Percentiles rank a stretch among this genome's conserved stretches.
phyloP scores from a whole-genome alignment of 2,797 vertebrate species.

The Mionectes olivaceus region DNA sequence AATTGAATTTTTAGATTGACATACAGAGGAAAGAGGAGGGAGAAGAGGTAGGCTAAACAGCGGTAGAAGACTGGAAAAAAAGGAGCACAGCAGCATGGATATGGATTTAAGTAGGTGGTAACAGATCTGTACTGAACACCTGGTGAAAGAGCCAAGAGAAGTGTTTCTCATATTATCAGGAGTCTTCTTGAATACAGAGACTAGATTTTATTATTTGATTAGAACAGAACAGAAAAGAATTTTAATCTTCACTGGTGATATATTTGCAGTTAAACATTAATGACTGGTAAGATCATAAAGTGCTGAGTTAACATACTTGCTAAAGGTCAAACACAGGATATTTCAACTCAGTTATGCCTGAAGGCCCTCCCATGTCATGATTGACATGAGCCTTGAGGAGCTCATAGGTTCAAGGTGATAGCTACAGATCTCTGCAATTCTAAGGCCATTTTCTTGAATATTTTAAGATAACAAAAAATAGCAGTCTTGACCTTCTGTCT shows the following conservation, averaged over 20 bases:
- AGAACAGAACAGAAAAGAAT: not conserved
- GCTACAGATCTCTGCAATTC: not conserved
- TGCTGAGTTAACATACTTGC: not conserved
- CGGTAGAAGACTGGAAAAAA: not conserved
- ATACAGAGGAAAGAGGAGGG: not conserved
- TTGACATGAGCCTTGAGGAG: not conserved
- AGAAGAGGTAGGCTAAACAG: not conserved
- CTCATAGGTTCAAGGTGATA: not conserved
- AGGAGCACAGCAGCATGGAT: not conserved
- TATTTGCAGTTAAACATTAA: not conserved
- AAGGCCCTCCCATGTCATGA: not conserved
- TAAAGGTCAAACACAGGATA: not conserved
- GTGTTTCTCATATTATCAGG: not conserved
- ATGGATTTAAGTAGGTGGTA: not conserved
- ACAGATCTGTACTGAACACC: not conserved
- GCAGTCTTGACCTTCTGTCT: not conserved
- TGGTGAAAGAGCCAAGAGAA: not conserved
- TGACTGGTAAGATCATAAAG: not conserved
- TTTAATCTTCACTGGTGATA: not conserved
- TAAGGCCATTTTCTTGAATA: not conserved
- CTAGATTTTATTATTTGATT: not conserved
- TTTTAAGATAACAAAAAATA: not conserved
- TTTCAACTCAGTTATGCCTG: not conserved
- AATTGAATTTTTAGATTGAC: not conserved
- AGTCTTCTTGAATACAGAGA: not conserved